Evolutionary conservation across 1,140 invertebrate species (phyloP).

Genomic region (Geopemphigus sp.): DNA sequence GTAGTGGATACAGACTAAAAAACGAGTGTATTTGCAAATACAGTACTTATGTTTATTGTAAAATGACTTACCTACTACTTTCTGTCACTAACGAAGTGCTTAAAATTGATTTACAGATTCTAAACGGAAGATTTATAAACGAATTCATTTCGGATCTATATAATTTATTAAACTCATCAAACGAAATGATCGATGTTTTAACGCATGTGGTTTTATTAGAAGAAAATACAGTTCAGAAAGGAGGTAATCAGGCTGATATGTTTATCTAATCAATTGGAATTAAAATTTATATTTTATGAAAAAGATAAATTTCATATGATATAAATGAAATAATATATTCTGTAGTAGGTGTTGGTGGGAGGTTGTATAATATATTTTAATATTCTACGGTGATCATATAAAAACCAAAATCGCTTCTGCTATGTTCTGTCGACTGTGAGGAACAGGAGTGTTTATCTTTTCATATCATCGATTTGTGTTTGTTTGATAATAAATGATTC

Average conservation of each 20-base stretch:
- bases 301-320: too few relatives aligned
- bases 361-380: too few relatives aligned
- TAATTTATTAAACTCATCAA: not conserved
- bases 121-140: conserved; percentile 6
- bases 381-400: too few relatives aligned
- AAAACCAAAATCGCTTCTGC: not conserved
- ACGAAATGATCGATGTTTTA: not conserved
- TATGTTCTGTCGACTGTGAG: not conserved
- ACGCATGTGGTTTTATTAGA: not conserved
- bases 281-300: too few relatives aligned
- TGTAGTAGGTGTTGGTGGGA: too few relatives aligned
- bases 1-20: too few relatives aligned
- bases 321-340: too few relatives aligned
- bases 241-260: too few relatives aligned
- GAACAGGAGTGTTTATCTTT: conserved; percentile 14
- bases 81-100: not conserved
- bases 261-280: too few relatives aligned
- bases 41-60: too few relatives aligned
- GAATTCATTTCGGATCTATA: not conserved
- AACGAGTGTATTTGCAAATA: too few relatives aligned
- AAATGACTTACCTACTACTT: conserved; percentile 18
- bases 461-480: conserved; percentile 39
- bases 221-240: not conserved
- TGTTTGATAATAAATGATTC: conserved; percentile 28
- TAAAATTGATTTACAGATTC: not conserved